phyloP scores from a whole-genome alignment of 2,888 invertebrate genomes.

The Ectemnius continuus region DNA sequence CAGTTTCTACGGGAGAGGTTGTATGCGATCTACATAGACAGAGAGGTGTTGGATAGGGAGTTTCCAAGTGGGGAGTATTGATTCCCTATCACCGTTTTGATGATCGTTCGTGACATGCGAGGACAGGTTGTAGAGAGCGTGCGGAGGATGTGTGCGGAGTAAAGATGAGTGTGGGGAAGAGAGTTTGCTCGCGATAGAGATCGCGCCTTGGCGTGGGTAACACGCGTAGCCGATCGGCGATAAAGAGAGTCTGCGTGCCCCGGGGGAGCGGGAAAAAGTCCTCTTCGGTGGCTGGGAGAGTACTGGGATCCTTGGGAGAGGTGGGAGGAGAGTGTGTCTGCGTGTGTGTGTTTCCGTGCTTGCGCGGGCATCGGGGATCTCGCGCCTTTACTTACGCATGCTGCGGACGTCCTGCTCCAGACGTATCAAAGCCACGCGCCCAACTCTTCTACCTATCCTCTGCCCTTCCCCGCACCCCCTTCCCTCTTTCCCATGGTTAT shows the following conservation, averaged over 20 bases:
- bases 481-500: conserved; percentile 15
- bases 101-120: no score
- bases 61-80: no score
- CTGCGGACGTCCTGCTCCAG: conserved; percentile 18
- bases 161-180: neutral
- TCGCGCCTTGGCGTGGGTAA: neutral
- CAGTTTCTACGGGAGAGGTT: no score
- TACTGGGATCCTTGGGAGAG: neutral
- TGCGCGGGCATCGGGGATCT: neutral
- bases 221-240: neutral
- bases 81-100: no score
- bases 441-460: conserved; percentile 7
- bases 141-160: no score
- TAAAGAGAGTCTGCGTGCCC: neutral
- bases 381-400: conserved; percentile 13
- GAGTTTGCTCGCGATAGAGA: conserved; percentile 6
- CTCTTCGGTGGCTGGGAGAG: neutral
- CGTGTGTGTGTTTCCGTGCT: neutral
- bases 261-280: conserved; percentile 9
- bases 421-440: conserved; percentile 42
- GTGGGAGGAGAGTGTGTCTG: neutral
- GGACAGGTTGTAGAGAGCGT: no score
- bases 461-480: neutral
- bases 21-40: no score
- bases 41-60: no score